These are phyloP conservation scores for Cephus pulcher DNA, from an alignment of 2,888 invertebrate species.

Conservation along the genomic window DNA sequence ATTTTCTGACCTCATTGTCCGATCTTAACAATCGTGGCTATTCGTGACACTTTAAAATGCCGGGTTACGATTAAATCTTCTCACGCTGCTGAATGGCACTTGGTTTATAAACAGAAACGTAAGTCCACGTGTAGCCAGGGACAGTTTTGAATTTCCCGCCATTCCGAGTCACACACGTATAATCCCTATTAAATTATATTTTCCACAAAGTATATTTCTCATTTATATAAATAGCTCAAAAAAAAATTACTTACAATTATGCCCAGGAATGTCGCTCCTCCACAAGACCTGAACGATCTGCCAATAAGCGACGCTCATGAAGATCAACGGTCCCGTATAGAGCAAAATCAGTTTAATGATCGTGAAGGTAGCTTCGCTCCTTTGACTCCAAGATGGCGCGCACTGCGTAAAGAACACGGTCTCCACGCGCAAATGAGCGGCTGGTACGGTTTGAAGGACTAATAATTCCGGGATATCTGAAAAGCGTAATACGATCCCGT, in stretches of 20 bases:
- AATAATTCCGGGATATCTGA: conserved; percentile 84
- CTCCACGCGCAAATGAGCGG: conserved; percentile 67
- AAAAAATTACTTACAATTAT: conserved; percentile 59
- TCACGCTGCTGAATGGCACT: no score
- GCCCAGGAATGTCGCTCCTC: conserved; percentile 83
- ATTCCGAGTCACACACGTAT: no score
- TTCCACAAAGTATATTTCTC: no score
- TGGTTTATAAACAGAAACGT: no score
- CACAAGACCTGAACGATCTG: conserved; percentile 87
- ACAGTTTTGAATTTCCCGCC: no score
- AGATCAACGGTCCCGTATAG: conserved; percentile 81
- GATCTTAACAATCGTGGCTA: no score
- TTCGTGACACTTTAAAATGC: no score
- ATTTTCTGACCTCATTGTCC: no score
- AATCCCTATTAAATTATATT: no score
- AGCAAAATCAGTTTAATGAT: conserved; percentile 78
- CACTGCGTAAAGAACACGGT: conserved; percentile 79
- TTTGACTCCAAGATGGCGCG: conserved; percentile 76
- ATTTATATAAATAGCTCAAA: background rate
- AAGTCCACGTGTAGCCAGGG: no score
- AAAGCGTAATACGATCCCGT: conserved; percentile 37
- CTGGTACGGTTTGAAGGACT: conserved; percentile 74
- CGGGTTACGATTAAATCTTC: no score
- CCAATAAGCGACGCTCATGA: conserved; percentile 88
- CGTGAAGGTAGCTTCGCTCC: conserved; percentile 78